A percentile compares a stretch with the other conserved stretches of the same genome.
Conservation (phyloP, 1,140 invertebrate genomes). For the Drosophila setifemur region DNA sequence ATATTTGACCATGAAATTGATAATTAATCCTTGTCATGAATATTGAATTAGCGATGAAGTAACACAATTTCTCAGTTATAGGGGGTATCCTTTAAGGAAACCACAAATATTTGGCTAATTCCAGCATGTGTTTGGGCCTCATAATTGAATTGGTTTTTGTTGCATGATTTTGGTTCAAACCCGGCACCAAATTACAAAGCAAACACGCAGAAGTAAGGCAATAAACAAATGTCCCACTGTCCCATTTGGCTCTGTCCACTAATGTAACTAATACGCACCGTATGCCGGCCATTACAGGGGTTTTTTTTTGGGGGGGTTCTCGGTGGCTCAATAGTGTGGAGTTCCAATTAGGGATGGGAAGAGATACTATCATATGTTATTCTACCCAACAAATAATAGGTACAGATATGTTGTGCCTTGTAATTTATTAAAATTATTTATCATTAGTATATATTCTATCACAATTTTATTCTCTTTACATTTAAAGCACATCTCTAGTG, state of each 20-base stretch:
- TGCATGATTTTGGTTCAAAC: background rate
- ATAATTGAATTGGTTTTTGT: constrained; percentile 30
- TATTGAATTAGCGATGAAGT: background rate
- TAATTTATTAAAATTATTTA: no score
- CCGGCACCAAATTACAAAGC: background rate
- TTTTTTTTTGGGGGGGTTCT: background rate
- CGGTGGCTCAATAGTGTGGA: background rate
- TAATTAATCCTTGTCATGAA: constrained; percentile 31
- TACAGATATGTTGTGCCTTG: no score
- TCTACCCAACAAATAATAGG: no score
- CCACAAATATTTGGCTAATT: constrained; percentile 4
- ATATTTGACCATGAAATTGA: constrained; percentile 6
- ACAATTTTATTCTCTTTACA: background rate
- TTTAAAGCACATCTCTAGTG: background rate
- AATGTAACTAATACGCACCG: constrained; percentile 56
- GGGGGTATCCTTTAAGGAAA: background rate
- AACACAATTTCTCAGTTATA: background rate
- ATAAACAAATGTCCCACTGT: constrained; percentile 15
- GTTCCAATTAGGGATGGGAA: no score
- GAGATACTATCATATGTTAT: no score
- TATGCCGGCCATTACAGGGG: constrained; percentile 34
- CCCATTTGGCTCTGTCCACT: constrained; percentile 13
- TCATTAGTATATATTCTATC: no score
- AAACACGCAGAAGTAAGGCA: constrained; percentile 15
- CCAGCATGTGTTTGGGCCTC: background rate